Percentiles rank a stretch among this genome's conserved stretches.
Evolutionary conservation across 2,888 invertebrate genomes (phyloP).

Genomic region (Cerceris rybyensis): DNA sequence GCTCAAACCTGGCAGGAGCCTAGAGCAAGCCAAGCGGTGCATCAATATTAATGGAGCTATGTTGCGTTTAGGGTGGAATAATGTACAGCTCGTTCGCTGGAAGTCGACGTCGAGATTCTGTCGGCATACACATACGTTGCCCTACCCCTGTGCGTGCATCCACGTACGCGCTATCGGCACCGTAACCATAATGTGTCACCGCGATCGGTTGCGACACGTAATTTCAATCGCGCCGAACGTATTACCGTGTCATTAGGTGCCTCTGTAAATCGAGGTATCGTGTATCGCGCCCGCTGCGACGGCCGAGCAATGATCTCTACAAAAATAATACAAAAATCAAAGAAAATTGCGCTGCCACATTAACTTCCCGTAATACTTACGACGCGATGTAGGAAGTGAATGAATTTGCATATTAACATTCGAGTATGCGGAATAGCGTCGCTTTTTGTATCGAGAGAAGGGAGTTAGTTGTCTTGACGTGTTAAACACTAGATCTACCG

Average conservation of each 20-base stretch:
- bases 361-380: neutral
- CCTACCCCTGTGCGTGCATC: conserved; percentile 9
- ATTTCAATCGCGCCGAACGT: conserved; percentile 66
- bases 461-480: too few relatives aligned
- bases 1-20: conserved; percentile 33
- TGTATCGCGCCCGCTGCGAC: neutral
- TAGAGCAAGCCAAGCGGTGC: conserved; percentile 43
- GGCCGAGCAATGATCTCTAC: neutral
- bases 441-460: too few relatives aligned
- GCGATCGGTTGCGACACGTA: conserved; percentile 60
- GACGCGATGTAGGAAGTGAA: neutral
- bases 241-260: conserved; percentile 58
- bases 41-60: conserved; percentile 74
- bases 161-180: conserved; percentile 34
- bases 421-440: too few relatives aligned
- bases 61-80: conserved; percentile 69
- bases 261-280: conserved; percentile 8
- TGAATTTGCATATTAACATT: too few relatives aligned
- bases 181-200: conserved; percentile 57
- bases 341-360: neutral
- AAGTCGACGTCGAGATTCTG: conserved; percentile 47
- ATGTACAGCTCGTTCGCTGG: conserved; percentile 61
- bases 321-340: neutral
- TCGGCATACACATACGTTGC: conserved; percentile 12
- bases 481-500: too few relatives aligned